Evolutionary conservation across 2,888 invertebrate genomes (phyloP), one percentile per base, ranked within the genome.

Genomic region (Tanytarsus gracilentus): DNA sequence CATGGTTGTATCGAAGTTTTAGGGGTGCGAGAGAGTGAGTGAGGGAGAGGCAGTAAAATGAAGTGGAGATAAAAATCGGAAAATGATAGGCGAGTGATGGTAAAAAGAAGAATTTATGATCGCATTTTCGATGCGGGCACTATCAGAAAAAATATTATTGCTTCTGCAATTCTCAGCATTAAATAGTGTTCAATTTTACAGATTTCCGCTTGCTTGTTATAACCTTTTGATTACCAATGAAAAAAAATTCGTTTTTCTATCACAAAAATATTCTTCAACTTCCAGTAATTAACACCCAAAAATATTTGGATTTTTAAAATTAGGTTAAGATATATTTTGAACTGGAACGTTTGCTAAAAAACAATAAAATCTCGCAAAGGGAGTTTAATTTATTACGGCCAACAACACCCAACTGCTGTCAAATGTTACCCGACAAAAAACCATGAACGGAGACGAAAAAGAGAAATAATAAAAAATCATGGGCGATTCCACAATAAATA

Each of bases 391-490:
- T n/a, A n/a, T n/a, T n/a, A n/a, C n/a, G n/a, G n/a, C n/a, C n/a
- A n/a, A n/a, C n/a, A n/a, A 21, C 33, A 36, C 29, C 18, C 23
- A 33, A 52, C 52, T 52, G 53, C 36, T 53, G 33, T 6, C 21
- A 9, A 8, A 8, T 11, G 30, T 30, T 16, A 33, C 23, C 21
- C 44, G 18, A 44, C 30, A n/a, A n/a, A n/a, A n/a, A n/a, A 33
- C 33, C 23, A 33, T 11, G n/a, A 33, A 33, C 3, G 33, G 14
- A 9, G 49, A 49, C 2, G 4, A 16, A 49, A 14, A 18, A 49
- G 16, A 4, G 23, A 21, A 23, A 44, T 49, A 44, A 53, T 53
- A 53, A 53, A 53, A 53, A 53, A 53, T 53, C 53, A 53, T 53
- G 53, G 14, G 36, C 53, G 33, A 36, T 36, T 53, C 36, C 53